Conservation (phyloP, 2,113 vertebrate species). For the Proterorhinus semilunaris region DNA sequence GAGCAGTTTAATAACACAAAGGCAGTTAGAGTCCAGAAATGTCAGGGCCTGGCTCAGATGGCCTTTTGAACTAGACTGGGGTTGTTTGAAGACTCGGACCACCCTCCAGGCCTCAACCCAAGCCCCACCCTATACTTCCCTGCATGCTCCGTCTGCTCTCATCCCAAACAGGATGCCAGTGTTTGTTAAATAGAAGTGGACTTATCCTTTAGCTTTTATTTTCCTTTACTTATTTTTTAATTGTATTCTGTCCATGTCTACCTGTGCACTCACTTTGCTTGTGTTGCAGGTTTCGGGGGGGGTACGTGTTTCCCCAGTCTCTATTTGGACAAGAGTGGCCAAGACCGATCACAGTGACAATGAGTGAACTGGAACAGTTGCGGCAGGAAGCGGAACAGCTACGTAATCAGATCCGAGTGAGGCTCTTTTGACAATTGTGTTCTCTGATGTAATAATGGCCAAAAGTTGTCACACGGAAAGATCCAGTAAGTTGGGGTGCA, state of each 20-base stretch:
- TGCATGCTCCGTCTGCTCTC: slow-evolving; percentile 20
- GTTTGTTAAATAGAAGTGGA: slow-evolving; percentile 53
- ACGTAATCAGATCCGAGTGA: slow-evolving; percentile 94
- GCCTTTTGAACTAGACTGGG: slow-evolving; percentile 68
- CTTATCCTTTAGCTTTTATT: slow-evolving; percentile 18
- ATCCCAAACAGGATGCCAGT: slow-evolving; percentile 54
- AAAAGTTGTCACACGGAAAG: not conserved
- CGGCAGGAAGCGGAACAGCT: slow-evolving; percentile 96
- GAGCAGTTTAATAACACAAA: slow-evolving; percentile 56
- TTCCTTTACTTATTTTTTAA: not conserved
- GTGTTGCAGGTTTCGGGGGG: slow-evolving; percentile 70
- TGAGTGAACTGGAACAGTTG: slow-evolving; percentile 98
- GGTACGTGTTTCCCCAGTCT: slow-evolving; percentile 49
- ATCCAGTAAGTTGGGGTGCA: not conserved
- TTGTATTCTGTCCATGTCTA: not conserved
- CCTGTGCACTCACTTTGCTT: slow-evolving; percentile 40
- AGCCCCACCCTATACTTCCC: slow-evolving; percentile 26
- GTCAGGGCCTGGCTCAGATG: slow-evolving; percentile 64
- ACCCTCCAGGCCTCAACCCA: slow-evolving; percentile 46
- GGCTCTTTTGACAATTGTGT: slow-evolving; percentile 24
- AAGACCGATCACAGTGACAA: slow-evolving; percentile 73
- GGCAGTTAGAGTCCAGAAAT: slow-evolving; percentile 67
- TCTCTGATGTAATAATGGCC: not conserved
- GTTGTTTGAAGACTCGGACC: slow-evolving; percentile 69
- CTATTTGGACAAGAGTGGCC: slow-evolving; percentile 53